Evolutionary conservation across 2,113 vertebrate genomes (phyloP).

Genomic region (Hydropotes inermis): DNA sequence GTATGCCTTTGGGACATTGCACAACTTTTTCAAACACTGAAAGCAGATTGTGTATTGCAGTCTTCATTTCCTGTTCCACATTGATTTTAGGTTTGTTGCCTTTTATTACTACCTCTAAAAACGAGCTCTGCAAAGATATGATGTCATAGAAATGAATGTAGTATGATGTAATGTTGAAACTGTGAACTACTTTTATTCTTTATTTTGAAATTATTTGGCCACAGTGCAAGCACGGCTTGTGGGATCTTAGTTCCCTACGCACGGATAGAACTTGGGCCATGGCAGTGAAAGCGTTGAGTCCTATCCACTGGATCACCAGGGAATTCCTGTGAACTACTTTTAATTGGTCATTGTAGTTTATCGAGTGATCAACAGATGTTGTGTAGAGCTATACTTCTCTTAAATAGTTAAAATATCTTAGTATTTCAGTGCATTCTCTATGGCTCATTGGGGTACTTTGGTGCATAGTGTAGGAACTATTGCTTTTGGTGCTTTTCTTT

Average conservation of each 20-base stretch:
- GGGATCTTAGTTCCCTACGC: not conserved
- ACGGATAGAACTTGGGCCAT: not conserved
- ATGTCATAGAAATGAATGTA: not conserved
- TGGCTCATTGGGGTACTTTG: not conserved
- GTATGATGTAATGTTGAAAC: not conserved
- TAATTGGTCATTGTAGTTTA: conserved; percentile 18
- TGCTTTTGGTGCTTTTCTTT: not conserved
- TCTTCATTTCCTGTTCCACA: not conserved
- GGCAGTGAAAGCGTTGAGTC: not conserved
- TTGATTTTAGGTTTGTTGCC: not conserved
- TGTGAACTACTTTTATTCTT: not conserved
- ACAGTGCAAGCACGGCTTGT: not conserved
- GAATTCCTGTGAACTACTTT: not conserved
- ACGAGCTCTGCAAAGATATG: conserved; percentile 24
- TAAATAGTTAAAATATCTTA: not conserved
- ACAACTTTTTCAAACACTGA: conserved; percentile 17
- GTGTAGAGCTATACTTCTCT: not conserved
- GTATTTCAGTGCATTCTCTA: not conserved
- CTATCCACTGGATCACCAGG: not conserved
- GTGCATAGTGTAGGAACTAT: not conserved
- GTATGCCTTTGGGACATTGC: not conserved
- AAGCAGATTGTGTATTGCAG: not conserved
- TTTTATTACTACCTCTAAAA: conserved; percentile 33
- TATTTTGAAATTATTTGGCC: not conserved
- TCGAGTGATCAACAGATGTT: conserved; percentile 3